phyloP scores from a whole-genome alignment of 2,888 invertebrate species.

The Drosophila prostipennis region DNA sequence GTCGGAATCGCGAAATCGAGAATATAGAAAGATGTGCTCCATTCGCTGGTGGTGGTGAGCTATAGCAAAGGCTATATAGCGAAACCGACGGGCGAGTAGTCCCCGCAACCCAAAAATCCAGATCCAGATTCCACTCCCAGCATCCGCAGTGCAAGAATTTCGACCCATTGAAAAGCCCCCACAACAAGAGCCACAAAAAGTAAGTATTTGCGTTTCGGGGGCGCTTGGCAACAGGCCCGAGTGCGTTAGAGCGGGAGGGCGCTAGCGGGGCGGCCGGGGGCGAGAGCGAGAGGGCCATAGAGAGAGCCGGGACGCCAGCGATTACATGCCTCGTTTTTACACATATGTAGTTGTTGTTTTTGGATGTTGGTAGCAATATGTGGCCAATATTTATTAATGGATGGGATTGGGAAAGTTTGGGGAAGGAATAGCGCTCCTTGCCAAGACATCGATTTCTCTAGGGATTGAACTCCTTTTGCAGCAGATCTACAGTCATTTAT shows the following conservation, averaged over 20 bases:
- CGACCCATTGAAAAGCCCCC: conserved; percentile 12
- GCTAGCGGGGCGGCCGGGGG: not conserved
- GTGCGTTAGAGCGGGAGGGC: conserved; percentile 32
- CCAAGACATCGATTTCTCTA: conserved; percentile 17
- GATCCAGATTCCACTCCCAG: conserved; percentile 14
- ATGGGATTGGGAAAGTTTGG: too few species aligned
- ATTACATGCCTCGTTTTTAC: conserved; percentile 30
- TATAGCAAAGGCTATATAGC: conserved; percentile 40
- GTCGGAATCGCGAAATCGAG: conserved; percentile 64
- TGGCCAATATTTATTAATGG: conserved; percentile 28
- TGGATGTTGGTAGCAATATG: conserved; percentile 17
- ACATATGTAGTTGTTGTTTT: not conserved
- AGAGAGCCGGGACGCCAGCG: conserved; percentile 39
- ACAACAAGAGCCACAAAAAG: conserved; percentile 55
- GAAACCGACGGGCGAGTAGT: conserved; percentile 27
- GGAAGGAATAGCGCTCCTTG: not conserved
- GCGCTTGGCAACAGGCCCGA: conserved; percentile 77
- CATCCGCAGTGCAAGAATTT: conserved; percentile 19
- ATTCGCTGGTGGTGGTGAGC: conserved; percentile 49
- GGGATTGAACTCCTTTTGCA: not conserved
- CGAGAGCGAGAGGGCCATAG: conserved; percentile 9
- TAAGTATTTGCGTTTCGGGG: conserved; percentile 57
- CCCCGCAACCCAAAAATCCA: conserved; percentile 26
- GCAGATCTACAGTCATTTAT: not conserved
- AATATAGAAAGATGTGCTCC: conserved; percentile 75